These are phyloP conservation scores for Cephus cinctus DNA, from an alignment of 1,140 invertebrate species.

Conservation along the genomic window DNA sequence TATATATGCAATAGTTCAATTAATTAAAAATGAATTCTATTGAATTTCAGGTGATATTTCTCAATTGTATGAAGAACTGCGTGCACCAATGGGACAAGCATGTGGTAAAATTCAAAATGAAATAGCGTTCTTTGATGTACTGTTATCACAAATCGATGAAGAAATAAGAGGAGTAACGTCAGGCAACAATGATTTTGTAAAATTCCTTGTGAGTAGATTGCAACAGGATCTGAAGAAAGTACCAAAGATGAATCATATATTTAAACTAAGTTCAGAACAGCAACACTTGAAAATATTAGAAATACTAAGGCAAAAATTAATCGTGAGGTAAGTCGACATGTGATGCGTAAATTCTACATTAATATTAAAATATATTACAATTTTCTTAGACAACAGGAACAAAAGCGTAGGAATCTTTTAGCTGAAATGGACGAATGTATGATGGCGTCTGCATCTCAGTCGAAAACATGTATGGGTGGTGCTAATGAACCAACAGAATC, in stretches of 20 bases:
- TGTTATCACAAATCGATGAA: conserved; percentile 30
- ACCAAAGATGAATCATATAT: conserved; percentile 18
- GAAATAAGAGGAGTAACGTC: conserved; percentile 17
- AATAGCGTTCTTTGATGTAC: conserved; percentile 41
- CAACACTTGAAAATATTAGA: conserved; percentile 19
- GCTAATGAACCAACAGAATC: conserved; percentile 13
- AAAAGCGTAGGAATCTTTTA: conserved; percentile 18
- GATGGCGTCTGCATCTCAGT: conserved; percentile 1
- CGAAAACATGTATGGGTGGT: conserved; percentile 11
- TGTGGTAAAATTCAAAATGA: conserved; percentile 12
- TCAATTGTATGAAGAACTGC: conserved; percentile 14
- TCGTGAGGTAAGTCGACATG: conserved; percentile 16
- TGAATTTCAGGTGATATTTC: conserved; percentile 14
- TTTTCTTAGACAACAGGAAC: conserved; percentile 20
- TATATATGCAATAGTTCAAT: background rate
- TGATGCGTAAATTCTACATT: conserved; percentile 1
- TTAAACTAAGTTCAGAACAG: conserved; percentile 15
- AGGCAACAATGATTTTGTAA: conserved; percentile 16
- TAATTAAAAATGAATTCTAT: background rate
- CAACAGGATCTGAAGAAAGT: conserved; percentile 19
- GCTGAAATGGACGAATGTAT: conserved; percentile 22
- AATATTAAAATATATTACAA: background rate
- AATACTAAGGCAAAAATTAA: conserved; percentile 20
- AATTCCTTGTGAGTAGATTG: conserved; percentile 17
- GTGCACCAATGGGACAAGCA: background rate